These are phyloP conservation scores for Zaprionus ornatus DNA, from an alignment of 1,140 invertebrate species.

Conservation along the genomic window DNA sequence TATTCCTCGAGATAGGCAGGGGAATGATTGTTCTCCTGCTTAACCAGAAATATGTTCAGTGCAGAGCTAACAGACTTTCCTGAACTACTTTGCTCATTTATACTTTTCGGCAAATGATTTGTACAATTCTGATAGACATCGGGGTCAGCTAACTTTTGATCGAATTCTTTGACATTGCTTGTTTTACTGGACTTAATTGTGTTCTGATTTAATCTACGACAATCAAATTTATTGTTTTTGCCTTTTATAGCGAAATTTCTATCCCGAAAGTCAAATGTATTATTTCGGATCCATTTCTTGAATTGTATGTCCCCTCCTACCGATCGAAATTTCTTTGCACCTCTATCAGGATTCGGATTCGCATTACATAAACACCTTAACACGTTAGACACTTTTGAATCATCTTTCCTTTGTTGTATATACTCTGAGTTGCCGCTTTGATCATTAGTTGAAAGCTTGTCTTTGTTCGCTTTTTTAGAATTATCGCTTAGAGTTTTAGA, in stretches of 20 bases:
- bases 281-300: too few relatives aligned
- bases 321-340: too few relatives aligned
- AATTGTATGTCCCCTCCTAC: too few relatives aligned
- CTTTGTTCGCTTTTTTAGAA: too few relatives aligned
- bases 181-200: background rate
- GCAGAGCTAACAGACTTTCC: background rate
- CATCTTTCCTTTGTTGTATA: background rate
- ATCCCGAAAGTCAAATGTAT: too few relatives aligned
- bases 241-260: too few relatives aligned
- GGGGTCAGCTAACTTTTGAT: too few relatives aligned
- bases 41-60: background rate
- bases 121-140: background rate
- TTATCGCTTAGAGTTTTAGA: too few relatives aligned
- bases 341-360: background rate
- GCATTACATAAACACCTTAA: background rate
- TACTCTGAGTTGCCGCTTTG: background rate
- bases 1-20: background rate
- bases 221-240: too few relatives aligned
- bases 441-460: too few relatives aligned
- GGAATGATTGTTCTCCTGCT: background rate
- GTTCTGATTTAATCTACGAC: too few relatives aligned
- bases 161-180: background rate
- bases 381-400: background rate
- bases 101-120: background rate
- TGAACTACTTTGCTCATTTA: background rate